Evolutionary conservation across 1,140 invertebrate genomes (phyloP), one percentile per base, ranked within the genome.

Genomic region (Goniozus legneri): DNA sequence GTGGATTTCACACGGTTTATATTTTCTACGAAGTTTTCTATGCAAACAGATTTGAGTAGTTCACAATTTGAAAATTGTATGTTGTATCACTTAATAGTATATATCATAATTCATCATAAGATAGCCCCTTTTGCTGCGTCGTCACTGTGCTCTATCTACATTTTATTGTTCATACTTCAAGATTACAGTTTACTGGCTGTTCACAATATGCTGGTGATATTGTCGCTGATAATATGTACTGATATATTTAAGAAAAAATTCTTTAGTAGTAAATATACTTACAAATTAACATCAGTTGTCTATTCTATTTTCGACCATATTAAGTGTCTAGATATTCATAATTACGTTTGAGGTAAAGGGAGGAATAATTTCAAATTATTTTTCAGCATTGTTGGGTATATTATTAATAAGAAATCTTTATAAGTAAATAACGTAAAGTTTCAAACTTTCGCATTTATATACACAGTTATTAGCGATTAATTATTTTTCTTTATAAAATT

Each of bases 91-190:
- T 21, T 48, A 42, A 43, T 15, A 30, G 37, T 44, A 34, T 16
- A 44, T 40, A 35, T 43, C 35, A 20, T 22, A 41, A 41, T 31
- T 43, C 40, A 18, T 44, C 40, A 44, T n/a, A 40, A 52, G 58
- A 60, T 58, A 57, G 66, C 64, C 64, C 61, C 66, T 67, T 69
- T 69, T 67, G 66, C 54, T 60, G 43, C 47, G 58, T 54, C 50
- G 50, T 58, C 55, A 60, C 63, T 62, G 61, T 50, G 54, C 47
- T 30, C 41, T 47, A 46, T 46, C 36, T 51, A 60, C 43, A 50
- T 53, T 55, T 47, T 54, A 51, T 56, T 56, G 47, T 54, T 54
- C 41, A 43, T 22, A 45, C 18, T 45, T 34, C 38, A 30, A 50
- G 33, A 54, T 54, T 58, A 46, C 44, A 58, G 37, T 59, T 59